Conservation (phyloP, 37 sponge, comb jelly and placozoan genomes). For the Axinella damicornis region DNA sequence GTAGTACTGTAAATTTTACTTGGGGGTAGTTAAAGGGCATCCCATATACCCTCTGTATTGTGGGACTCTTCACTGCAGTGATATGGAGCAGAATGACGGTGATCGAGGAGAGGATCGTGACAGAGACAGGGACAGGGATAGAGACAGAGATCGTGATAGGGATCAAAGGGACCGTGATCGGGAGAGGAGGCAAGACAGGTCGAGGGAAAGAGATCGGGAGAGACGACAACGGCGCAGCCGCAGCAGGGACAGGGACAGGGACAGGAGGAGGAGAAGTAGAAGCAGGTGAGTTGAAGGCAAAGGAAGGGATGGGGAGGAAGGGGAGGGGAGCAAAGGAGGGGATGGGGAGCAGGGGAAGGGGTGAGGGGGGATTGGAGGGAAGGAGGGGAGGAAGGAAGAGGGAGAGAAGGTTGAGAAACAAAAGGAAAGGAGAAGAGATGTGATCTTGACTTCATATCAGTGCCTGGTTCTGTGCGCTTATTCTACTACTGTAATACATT, state of each 20-base stretch:
- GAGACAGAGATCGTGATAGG: conserved; percentile 53
- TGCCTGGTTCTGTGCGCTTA: too few species aligned
- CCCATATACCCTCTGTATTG: too few species aligned
- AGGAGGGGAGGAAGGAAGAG: too few species aligned
- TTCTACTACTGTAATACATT: too few species aligned
- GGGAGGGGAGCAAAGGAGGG: too few species aligned
- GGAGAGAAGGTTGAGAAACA: too few species aligned
- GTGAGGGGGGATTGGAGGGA: too few species aligned
- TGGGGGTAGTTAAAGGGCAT: too few species aligned
- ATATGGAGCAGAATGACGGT: conserved; percentile 31
- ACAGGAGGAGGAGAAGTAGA: not conserved
- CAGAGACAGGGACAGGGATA: conserved; percentile 45
- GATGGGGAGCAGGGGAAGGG: too few species aligned
- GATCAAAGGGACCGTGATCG: conserved; percentile 26
- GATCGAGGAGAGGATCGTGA: conserved; percentile 44
- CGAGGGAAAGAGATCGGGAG: conserved; percentile 16
- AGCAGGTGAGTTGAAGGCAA: not conserved
- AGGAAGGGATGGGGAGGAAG: not conserved
- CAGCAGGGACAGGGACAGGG: conserved; percentile 17
- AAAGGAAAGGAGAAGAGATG: too few species aligned
- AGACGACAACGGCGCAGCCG: not conserved
- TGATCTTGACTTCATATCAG: too few species aligned
- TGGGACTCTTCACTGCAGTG: not conserved
- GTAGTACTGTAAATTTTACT: too few species aligned
- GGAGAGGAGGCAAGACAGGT: conserved; percentile 15